phyloP scores from a whole-genome alignment of 1,140 invertebrate species.

The Matsumurasca onukii region DNA sequence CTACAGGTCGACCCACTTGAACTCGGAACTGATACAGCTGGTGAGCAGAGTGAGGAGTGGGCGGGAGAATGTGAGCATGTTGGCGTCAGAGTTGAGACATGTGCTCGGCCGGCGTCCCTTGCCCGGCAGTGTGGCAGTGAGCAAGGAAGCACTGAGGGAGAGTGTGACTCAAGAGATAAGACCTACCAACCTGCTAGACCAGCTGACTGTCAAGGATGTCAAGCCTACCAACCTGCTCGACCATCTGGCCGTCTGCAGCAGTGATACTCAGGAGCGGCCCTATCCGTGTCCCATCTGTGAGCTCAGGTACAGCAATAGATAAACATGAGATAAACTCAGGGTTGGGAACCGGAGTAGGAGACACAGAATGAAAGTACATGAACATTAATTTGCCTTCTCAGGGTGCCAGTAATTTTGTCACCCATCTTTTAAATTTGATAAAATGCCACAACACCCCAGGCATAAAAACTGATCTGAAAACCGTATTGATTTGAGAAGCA shows the following conservation, averaged over 20 bases:
- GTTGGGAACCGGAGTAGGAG: too few species aligned
- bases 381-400: too few species aligned
- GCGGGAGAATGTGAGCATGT: not conserved
- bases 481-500: too few species aligned
- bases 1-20: too few species aligned
- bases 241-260: constrained; percentile 29
- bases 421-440: too few species aligned
- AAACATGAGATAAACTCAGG: too few species aligned
- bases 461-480: too few species aligned
- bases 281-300: constrained; percentile 32
- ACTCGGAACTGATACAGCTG: constrained; percentile 29
- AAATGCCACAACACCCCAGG: too few species aligned
- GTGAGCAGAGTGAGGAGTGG: constrained; percentile 15
- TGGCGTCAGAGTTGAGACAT: not conserved
- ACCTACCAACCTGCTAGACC: not conserved
- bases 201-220: not conserved
- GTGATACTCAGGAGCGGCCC: constrained; percentile 2
- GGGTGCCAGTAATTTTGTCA: too few species aligned
- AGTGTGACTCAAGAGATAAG: constrained; percentile 3
- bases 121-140: not conserved
- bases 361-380: too few species aligned
- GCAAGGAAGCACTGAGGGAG: not conserved
- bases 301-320: constrained; percentile 9
- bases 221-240: constrained; percentile 26
- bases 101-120: not conserved